Evolutionary conservation across 2,113 vertebrate species (phyloP).

Genomic region (Bubalus kerabau): DNA sequence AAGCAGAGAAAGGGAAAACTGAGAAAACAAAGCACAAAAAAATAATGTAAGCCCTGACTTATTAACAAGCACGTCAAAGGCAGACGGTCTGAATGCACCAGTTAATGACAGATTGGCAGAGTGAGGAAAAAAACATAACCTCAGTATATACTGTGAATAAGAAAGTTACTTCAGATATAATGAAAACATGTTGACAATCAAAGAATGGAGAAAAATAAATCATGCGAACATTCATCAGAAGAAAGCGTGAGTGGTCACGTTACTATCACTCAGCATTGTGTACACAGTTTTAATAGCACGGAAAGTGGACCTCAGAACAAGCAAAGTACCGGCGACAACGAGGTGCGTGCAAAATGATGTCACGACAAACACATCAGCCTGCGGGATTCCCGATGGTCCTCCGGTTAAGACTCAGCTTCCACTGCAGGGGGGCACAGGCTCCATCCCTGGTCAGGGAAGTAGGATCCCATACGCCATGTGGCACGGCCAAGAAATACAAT

Average conservation of each 20-base stretch:
- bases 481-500: neutral
- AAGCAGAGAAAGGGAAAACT: neutral
- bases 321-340: neutral
- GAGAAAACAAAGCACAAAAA: too few species aligned
- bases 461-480: neutral
- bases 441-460: neutral
- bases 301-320: neutral
- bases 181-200: neutral
- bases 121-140: neutral
- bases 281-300: fast-evolving
- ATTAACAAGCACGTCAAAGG: neutral
- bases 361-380: fast-evolving
- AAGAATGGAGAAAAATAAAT: fast-evolving
- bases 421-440: fast-evolving
- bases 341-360: fast-evolving
- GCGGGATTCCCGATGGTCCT: neutral
- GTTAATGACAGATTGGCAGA: neutral
- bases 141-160: fast-evolving
- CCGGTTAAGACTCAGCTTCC: neutral
- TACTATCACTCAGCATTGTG: fast-evolving
- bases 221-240: fast-evolving
- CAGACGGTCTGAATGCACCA: fast-evolving
- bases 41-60: fast-evolving
- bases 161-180: neutral
- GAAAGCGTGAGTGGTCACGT: neutral